Base-by-base conservation (phyloP, 2,888 invertebrate species). In the Drosophila barbarae region DNA sequence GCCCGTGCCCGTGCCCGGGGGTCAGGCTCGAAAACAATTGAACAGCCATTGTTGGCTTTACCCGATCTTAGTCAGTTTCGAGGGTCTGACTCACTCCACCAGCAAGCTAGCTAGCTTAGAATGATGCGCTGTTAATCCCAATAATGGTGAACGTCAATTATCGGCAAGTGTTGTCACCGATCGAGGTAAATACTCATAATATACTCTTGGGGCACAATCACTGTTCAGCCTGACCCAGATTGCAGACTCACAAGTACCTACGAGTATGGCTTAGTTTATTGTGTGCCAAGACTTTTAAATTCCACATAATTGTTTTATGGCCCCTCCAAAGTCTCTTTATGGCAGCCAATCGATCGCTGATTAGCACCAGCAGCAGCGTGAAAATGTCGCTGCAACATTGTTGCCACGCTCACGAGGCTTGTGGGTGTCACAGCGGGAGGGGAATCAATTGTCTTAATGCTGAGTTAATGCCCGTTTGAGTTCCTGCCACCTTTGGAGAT, bases 201-300 rank as follows among this genome's bases (percentile, higher is more conserved):
- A 18, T 21, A 21, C 21, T 41, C 21, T n/a, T 42, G 18, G 18
- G 13, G 39, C 39, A 4, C 23, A 49, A 30, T 42, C 61, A 34
- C 21, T 23, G 38, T 21, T 28, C n/a, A 23, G 58, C 21, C 28
- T 84, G 83, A 79, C 85, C 85, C 77, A 78, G 72, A 76, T 77
- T 66, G 64, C 68, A 38, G 46, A 36, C 41, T 26, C 28, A 18
- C 26, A 26, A 51, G 66, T 66, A 54, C 42, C 49, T 35, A 35
- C 21, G 12, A 36, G 18, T 32, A 12, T 21, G 35, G 30, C 46
- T 46, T 50, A 39, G 59, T 60, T 84, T 73, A 82, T 70, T 69
- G 68, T 63, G 69, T 84, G 83, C 59, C 34, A 68, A 74, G 64
- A 59, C 60, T 68, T 63, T 77, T 65, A 57, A 76, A 54, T 65